A percentile compares a stretch with the other conserved stretches of the same genome.
Evolutionary conservation across 2,797 vertebrate genomes (phyloP).

Genomic region (Euthynnus affinis): DNA sequence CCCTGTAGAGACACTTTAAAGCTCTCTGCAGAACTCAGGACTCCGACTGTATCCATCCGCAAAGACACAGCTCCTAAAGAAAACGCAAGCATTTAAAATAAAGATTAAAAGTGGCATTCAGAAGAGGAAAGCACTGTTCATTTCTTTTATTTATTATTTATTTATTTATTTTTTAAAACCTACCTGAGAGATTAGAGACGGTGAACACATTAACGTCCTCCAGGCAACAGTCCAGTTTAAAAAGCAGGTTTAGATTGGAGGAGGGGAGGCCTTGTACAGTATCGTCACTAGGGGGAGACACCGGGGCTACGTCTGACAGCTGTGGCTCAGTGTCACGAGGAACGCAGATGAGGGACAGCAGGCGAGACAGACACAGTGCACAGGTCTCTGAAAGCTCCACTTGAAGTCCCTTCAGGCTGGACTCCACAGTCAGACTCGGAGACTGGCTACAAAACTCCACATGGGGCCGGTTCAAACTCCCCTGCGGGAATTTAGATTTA

Average conservation of each 20-base stretch:
- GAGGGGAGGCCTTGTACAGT: constrained; percentile 24
- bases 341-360: constrained; percentile 86
- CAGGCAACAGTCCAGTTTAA: constrained; percentile 93
- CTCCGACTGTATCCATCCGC: constrained; percentile 89
- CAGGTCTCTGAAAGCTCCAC: constrained; percentile 95
- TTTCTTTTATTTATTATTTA: no score
- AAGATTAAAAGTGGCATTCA: background rate
- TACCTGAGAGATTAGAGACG: constrained; percentile 92
- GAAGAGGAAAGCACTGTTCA: background rate
- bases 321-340: constrained; percentile 29
- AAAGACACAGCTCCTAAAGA: constrained; percentile 91
- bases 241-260: constrained; percentile 83
- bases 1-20: constrained; percentile 88
- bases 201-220: constrained; percentile 95
- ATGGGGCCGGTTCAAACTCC: constrained; percentile 91
- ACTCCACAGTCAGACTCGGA: constrained; percentile 90
- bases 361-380: constrained; percentile 92
- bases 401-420: constrained; percentile 92
- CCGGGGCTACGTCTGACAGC: constrained; percentile 49
- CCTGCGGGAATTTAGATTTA: constrained; percentile 81
- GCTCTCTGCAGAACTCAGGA: constrained; percentile 89
- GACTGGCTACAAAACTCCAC: constrained; percentile 81
- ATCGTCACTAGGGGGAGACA: constrained; percentile 52
- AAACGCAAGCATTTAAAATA: background rate
- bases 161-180: no score